Conservation (phyloP, 2,888 invertebrate species). For the Orthonevra nobilis region DNA sequence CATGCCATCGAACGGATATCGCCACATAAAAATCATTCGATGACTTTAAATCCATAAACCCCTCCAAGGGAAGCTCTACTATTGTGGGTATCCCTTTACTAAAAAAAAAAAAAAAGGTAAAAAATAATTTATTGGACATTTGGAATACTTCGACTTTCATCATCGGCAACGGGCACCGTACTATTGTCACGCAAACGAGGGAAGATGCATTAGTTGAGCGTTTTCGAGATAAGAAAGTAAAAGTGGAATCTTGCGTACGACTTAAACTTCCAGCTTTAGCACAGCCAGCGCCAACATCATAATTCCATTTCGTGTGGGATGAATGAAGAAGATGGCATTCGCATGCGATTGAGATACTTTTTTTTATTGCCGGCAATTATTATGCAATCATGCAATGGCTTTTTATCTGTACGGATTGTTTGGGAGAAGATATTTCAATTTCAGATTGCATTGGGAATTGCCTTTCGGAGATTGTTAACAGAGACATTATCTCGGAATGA, state of each 20-base stretch:
- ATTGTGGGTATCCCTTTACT: constrained; percentile 36
- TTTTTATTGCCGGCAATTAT: constrained; percentile 26
- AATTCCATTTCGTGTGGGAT: constrained; percentile 36
- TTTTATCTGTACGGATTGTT: not conserved
- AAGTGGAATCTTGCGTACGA: constrained; percentile 53
- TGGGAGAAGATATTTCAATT: too few relatives aligned
- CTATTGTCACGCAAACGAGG: constrained; percentile 31
- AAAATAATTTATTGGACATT: not conserved
- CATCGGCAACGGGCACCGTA: not conserved
- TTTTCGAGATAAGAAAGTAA: constrained; percentile 23
- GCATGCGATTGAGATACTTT: constrained; percentile 17
- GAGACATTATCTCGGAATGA: constrained; percentile 9
- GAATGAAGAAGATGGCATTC: constrained; percentile 39
- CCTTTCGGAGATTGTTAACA: not conserved
- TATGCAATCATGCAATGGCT: constrained; percentile 33
- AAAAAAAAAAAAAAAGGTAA: constrained; percentile 6
- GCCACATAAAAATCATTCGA: too few relatives aligned
- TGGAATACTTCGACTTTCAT: constrained; percentile 47
- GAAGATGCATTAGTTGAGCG: constrained; percentile 27
- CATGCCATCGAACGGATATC: too few relatives aligned
- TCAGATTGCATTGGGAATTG: not conserved
- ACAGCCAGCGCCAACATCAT: not conserved
- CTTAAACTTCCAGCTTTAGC: too few relatives aligned
- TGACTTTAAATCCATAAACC: too few relatives aligned
- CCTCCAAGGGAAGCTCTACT: constrained; percentile 4